Evolutionary conservation across 2,113 vertebrate genomes (phyloP).

Genomic region (Chloropsis hardwickii): DNA sequence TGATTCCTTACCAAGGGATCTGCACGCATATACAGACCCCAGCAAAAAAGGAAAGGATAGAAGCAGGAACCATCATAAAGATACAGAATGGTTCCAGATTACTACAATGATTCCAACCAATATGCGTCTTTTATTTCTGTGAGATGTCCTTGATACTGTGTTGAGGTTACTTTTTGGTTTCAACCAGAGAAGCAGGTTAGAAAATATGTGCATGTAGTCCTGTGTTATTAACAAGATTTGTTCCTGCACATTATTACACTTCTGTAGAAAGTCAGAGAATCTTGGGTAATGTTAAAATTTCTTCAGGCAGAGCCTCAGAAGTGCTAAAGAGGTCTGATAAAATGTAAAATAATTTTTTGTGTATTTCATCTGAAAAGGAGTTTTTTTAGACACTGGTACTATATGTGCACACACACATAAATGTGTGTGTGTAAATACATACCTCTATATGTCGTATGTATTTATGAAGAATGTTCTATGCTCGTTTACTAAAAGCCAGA

Average conservation of each 20-base stretch:
- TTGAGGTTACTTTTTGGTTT: not conserved
- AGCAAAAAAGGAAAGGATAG: not conserved
- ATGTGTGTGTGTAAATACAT: not conserved
- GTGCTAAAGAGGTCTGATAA: not conserved
- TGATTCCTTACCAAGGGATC: slow-evolving; percentile 6
- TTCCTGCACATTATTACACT: not conserved
- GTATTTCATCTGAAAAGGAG: not conserved
- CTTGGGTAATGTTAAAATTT: not conserved
- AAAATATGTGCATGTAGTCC: not conserved
- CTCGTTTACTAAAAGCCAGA: not conserved
- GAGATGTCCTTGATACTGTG: not conserved
- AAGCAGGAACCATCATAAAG: not conserved
- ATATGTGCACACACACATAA: not conserved
- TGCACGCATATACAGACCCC: not conserved
- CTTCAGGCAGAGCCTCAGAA: not conserved
- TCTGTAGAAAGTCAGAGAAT: not conserved
- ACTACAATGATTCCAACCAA: not conserved
- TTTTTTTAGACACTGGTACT: not conserved
- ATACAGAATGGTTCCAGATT: not conserved
- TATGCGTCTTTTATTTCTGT: not conserved
- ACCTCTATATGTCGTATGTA: not conserved
- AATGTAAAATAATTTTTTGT: not conserved
- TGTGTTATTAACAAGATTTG: not conserved
- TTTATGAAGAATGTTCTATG: not conserved
- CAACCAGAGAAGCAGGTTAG: not conserved